Evolutionary conservation across 2,888 invertebrate genomes (phyloP), one percentile per base, ranked within the genome.

Genomic region (Eulithis prunata): DNA sequence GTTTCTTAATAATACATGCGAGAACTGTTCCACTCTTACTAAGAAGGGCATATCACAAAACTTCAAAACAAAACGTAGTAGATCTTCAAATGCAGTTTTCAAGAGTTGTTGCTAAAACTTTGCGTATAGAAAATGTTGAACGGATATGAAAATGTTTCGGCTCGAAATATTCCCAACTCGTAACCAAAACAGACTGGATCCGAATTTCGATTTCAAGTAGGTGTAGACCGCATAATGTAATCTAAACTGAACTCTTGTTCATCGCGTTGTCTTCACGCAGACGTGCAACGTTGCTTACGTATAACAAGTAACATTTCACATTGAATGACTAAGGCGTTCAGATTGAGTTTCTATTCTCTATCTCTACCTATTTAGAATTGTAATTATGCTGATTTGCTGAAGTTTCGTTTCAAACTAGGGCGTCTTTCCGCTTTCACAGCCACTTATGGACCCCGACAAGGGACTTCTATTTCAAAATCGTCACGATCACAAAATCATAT

Each of bases 401-500:
- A 41, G 41, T 41, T 41, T 41, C 8, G 11, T 47, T 47, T 5
- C 8, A 49, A 11, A 49, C 11, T 21, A 2, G 21, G 8, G 4
- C 4, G 10, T 57, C 38, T 49, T 62, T 55, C 36, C 0, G 8
- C 4, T 10, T 55, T 46, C n/a, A 1, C 83, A 94, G 93, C 94
- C 95, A 0, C 85, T 96, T 32, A 95, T 96, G 78, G 96, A 97
- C 80, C 95, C 95, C n/a, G 94, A 94, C 6, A 93, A 92, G 67
- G 97, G 97, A 0, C 82, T 98, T 36, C 86, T 96, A 45, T 97
- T 98, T 78, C 96, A 96, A 91, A 97, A 97, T 81, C 94, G 95
- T 60, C 95, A 96, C 71, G 97, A 98, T 81, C 94, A 96, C 75
- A 96, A 96, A 86, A 94, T 95, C 49, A 94, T 98, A 56, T 95